Conservation (phyloP, 2,113 vertebrate genomes). For the Athene cunicularia region DNA sequence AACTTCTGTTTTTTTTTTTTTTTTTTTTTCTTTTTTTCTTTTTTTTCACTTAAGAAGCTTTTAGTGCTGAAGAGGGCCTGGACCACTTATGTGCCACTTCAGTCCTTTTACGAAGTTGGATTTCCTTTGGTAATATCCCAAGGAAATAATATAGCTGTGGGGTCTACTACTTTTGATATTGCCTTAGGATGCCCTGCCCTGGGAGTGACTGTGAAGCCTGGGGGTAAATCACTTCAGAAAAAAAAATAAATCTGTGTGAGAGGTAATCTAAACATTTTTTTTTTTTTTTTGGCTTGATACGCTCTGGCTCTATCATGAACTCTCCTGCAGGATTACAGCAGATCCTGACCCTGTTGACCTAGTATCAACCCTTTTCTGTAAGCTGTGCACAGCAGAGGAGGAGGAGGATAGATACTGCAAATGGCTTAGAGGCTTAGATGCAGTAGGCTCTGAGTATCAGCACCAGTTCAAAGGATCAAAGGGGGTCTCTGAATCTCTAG, state of each 20-base stretch:
- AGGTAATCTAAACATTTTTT: neutral
- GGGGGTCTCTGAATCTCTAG: conserved; percentile 32
- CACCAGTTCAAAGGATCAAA: conserved; percentile 64
- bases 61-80: neutral
- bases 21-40: neutral
- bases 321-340: conserved; percentile 41
- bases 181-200: neutral
- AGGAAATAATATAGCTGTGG: neutral
- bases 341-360: conserved; percentile 54
- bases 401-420: neutral
- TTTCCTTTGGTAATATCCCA: neutral
- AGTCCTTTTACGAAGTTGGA: neutral
- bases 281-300: neutral
- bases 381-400: neutral
- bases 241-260: neutral
- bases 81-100: neutral
- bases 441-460: conserved; percentile 34
- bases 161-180: neutral
- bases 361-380: conserved; percentile 34
- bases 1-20: neutral
- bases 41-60: neutral
- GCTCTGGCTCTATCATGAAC: neutral
- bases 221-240: neutral
- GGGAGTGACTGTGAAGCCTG: neutral
- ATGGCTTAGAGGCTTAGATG: conserved; percentile 49